Conservation (phyloP, 2,113 vertebrate genomes). For the Brachyistius frenatus region DNA sequence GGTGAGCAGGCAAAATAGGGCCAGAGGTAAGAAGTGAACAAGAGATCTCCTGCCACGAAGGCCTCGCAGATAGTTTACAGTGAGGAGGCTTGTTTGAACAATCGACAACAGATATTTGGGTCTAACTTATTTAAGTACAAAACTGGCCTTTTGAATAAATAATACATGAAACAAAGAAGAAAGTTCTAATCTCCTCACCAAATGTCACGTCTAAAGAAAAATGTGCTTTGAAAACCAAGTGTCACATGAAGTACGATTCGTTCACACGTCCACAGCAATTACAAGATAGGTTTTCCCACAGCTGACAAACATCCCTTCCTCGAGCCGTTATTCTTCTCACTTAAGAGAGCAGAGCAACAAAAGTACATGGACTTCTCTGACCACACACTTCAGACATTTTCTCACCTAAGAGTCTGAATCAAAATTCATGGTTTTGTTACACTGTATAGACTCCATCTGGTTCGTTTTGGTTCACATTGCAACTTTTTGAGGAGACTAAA, state of each 20-base stretch:
- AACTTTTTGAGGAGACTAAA: no score
- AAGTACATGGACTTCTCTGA: slow-evolving; percentile 3
- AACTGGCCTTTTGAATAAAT: slow-evolving; percentile 11
- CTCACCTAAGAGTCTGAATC: no score
- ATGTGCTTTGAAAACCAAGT: slow-evolving; percentile 13
- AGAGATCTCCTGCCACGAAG: neutral
- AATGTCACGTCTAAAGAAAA: slow-evolving; percentile 20
- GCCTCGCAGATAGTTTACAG: neutral
- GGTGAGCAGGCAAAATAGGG: slow-evolving; percentile 26
- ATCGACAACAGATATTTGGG: neutral
- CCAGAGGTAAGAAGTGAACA: slow-evolving; percentile 10
- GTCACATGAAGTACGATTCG: slow-evolving; percentile 10
- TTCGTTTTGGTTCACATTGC: no score
- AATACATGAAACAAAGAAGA: neutral
- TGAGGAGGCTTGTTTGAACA: slow-evolving; percentile 7
- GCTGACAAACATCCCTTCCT: neutral
- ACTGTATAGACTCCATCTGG: no score
- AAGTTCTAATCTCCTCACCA: slow-evolving; percentile 6
- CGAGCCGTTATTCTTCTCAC: slow-evolving; percentile 32
- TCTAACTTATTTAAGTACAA: slow-evolving; percentile 8
- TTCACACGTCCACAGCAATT: slow-evolving; percentile 20
- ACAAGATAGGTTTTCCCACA: slow-evolving; percentile 19
- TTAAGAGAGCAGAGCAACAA: neutral
- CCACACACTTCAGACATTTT: neutral
- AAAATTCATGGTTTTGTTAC: no score